Evolutionary conservation across 2,797 vertebrate genomes (phyloP), one percentile per base, ranked within the genome.

Genomic region (Sternarchorhynchus goeldii): DNA sequence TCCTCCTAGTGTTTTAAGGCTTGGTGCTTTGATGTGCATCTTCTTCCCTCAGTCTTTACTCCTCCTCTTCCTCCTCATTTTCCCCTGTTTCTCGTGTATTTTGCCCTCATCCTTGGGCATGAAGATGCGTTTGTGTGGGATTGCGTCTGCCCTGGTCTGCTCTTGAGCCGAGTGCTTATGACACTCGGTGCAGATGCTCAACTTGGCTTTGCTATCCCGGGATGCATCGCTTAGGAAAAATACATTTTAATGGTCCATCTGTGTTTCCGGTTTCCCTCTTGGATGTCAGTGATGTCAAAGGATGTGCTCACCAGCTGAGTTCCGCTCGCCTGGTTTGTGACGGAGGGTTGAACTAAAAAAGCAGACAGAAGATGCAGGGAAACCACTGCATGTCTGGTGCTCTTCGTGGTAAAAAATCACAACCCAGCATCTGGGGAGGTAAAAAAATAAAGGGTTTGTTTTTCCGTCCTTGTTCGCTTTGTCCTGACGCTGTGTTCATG

Each of bases 181-280:
- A 84, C 80, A 65, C 69, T 73, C 71, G 76, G 76, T 25, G 69
- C 83, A 85, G 82, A 75, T 78, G 76, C 81, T 80, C 62, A 7
- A 29, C 73, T 84, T 76, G 73, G 78, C 73, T 74, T 68, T 62
- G 16, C 25, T 59, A 79, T 81, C 62, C 56, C 78, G 59, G 73
- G 81, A 84, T 75, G 79, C 73, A 78, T 86, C 83, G 79, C 78
- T 78, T 80, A 83, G 75, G 78, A 79, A 84, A 87, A 84, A 85
- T 85, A 83, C 76, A 86, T 83, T 81, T 85, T 86, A 86, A 81
- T 84, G 74, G 75, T 53, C 56, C 82, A 80, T 81, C 76, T 53
- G 77, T 70, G 66, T 75, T 84, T 84, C 84, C 84, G 86, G 75
- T 85, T 84, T 87, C 70, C 81, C 73, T 79, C 73, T 81, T 83